A percentile compares a stretch with the other conserved stretches of the same genome.
These are phyloP conservation scores for Tubulanus polymorphus DNA, from an alignment of 2,888 invertebrate genomes.

Conservation along the genomic window DNA sequence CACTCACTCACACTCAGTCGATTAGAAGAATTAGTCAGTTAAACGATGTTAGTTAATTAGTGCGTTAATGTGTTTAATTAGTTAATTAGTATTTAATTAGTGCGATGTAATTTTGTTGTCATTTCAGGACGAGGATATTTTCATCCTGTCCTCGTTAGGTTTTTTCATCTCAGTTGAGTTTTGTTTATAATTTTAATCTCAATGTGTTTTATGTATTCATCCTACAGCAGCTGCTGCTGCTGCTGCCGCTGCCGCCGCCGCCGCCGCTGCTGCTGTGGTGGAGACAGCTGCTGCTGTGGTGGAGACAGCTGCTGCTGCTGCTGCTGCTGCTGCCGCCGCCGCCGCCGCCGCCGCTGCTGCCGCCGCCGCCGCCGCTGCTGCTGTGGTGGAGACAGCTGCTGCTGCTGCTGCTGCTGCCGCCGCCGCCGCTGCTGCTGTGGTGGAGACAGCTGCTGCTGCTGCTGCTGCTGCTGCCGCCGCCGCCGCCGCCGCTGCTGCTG, in stretches of 20 bases:
- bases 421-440: neutral
- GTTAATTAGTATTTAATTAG: neutral
- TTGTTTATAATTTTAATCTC: too few species aligned
- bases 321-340: too few species aligned
- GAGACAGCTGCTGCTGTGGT: too few species aligned
- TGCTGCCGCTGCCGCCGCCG: constrained; percentile 3
- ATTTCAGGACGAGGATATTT: too few species aligned
- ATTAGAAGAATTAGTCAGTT: neutral
- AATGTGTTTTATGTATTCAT: neutral
- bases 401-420: neutral
- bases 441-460: neutral
- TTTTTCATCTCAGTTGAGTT: too few species aligned
- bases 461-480: neutral
- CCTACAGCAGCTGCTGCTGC: neutral
- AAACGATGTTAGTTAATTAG: neutral
- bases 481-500: neutral
- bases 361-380: neutral
- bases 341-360: neutral
- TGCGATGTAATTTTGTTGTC: neutral
- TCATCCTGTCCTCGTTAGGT: too few species aligned
- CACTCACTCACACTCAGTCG: neutral
- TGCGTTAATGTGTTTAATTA: neutral
- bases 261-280: too few species aligned
- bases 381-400: neutral
- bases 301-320: too few species aligned